Conservation (phyloP, 1,140 invertebrate species). For the Solenopsis invicta region DNA sequence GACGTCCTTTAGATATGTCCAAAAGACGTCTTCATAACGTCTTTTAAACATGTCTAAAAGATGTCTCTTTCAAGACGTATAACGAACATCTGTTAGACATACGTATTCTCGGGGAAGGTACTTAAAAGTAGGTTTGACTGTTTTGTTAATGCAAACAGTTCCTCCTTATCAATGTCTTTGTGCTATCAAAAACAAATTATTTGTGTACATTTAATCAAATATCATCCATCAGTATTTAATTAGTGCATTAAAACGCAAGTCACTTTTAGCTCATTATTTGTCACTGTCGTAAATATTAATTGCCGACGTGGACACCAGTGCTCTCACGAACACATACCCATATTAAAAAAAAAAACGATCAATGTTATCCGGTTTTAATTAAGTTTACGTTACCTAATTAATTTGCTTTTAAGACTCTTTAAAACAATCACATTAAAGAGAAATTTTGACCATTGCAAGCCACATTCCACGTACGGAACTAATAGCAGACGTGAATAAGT, state of each 20-base stretch:
- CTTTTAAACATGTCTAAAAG: too few relatives aligned
- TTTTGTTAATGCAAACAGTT: not conserved
- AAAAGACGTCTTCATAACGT: too few relatives aligned
- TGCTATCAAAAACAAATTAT: not conserved
- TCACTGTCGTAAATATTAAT: constrained; percentile 39
- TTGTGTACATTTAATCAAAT: not conserved
- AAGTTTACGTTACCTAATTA: constrained; percentile 52
- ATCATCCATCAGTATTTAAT: constrained; percentile 40
- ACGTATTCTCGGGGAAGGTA: too few relatives aligned
- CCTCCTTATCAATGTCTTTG: not conserved
- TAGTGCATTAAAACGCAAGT: not conserved
- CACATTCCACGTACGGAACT: not conserved
- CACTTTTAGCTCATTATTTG: not conserved
- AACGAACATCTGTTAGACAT: too few relatives aligned
- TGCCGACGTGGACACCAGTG: not conserved
- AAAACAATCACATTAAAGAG: not conserved
- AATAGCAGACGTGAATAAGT: constrained; percentile 32
- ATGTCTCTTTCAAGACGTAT: too few relatives aligned
- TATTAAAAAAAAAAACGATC: not conserved
- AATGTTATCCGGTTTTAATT: constrained; percentile 42
- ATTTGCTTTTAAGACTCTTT: constrained; percentile 46
- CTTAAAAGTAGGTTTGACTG: not conserved
- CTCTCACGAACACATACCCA: too few relatives aligned
- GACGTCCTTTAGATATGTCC: too few relatives aligned
- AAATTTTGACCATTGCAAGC: not conserved